Base-by-base conservation (phyloP, 2,113 vertebrate species). In the Prietella phreatophila region DNA sequence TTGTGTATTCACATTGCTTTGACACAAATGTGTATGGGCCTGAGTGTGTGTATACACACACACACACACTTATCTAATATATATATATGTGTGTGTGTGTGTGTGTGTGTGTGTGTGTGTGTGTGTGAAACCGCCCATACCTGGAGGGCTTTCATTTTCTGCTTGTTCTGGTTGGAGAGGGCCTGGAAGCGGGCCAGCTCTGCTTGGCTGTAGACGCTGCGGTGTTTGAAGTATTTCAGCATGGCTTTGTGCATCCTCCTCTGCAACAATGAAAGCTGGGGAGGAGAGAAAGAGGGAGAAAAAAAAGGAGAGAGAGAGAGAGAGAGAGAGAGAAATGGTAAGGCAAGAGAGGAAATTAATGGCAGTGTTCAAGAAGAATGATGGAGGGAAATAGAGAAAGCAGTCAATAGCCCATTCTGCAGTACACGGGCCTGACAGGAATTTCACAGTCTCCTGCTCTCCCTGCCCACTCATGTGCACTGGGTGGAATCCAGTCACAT, bases 361-460 rank as follows among this genome's bases (percentile, higher is more conserved):
- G 97, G 98, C 97, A 97, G 97, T 95, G 95, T 99, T 99, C 98
- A 98, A 99, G 97, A 99, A 99, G 98, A 99, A 99, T 97, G 98
- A 99, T 99, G 98, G 97, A 97, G 97, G 96, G 97, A 97, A 98
- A 99, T 99, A 97, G 94, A 98, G 97, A 98, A 99, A 97, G 98
- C 98, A 99, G 98, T 98, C 98, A 99, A 99, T 99, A 99, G 98
- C 97, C 98, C 97, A 97, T 99, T 98, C 97, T 96, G 97, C 95
- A 96, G 97, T 97, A 96, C 95, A 96, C 94, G 93, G 97, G 96
- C 97, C 97, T 99, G 98, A 99, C 98, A 99, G 97, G 97, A 99
- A 99, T 99, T 99, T 99, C 97, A 99, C 98, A 99, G 97, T 98
- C 98, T 97, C 96, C 97, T 99, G 97, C 96, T 98, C 98, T 98